Evolutionary conservation across 1,140 invertebrate genomes (phyloP).

Genomic region (Drosophila ficusphila): DNA sequence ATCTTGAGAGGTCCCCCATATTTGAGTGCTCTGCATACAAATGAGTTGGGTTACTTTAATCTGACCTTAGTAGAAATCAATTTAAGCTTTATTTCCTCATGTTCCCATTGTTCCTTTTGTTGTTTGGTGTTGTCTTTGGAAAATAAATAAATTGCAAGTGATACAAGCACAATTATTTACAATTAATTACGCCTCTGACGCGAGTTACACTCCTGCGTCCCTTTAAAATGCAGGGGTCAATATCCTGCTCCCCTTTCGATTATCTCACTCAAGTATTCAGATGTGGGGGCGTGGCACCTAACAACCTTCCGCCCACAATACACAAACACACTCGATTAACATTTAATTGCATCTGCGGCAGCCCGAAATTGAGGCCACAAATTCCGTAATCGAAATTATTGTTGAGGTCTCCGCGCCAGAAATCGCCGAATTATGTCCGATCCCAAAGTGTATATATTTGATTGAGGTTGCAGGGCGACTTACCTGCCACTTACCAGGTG

Average conservation of each 20-base stretch:
- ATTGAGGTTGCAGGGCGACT: not conserved
- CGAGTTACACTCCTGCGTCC: slow-evolving; percentile 1
- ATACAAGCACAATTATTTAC: slow-evolving; percentile 75
- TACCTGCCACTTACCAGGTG: slow-evolving; percentile 9
- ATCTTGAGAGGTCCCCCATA: slow-evolving; percentile 9
- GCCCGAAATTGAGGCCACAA: slow-evolving; percentile 35
- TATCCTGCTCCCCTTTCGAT: slow-evolving; percentile 14
- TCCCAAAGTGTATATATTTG: not conserved
- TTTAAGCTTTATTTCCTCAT: not conserved
- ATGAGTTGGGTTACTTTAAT: slow-evolving; percentile 9
- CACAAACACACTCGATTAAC: slow-evolving; percentile 74
- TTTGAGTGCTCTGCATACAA: slow-evolving; percentile 7
- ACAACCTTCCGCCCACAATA: slow-evolving; percentile 10
- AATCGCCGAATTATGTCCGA: slow-evolving; percentile 15
- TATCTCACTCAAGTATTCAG: slow-evolving; percentile 32
- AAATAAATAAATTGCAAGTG: slow-evolving; percentile 73
- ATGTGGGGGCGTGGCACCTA: slow-evolving; percentile 37
- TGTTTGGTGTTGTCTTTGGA: slow-evolving; percentile 28
- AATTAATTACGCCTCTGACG: slow-evolving; percentile 72
- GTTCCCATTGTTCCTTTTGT: slow-evolving; percentile 2
- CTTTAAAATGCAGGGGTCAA: slow-evolving; percentile 18
- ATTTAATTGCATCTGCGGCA: slow-evolving; percentile 70
- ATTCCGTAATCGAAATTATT: slow-evolving; percentile 74
- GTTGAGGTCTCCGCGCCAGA: slow-evolving; percentile 41
- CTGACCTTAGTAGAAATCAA: not conserved